These are phyloP conservation scores for Pseudomyrmex dendroicus DNA, from an alignment of 1,140 invertebrate genomes.

Conservation along the genomic window DNA sequence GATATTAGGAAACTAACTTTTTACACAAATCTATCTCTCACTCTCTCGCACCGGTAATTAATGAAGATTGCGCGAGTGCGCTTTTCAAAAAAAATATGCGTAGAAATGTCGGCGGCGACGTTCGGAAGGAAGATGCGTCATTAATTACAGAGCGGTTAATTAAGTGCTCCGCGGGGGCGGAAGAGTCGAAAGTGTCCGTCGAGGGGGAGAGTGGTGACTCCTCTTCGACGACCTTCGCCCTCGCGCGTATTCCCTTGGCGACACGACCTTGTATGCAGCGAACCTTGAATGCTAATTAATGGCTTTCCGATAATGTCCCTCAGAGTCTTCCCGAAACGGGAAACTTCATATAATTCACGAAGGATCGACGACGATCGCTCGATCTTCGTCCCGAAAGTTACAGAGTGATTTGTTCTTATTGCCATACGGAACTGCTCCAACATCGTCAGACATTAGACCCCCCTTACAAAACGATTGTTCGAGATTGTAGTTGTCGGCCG, in stretches of 20 bases:
- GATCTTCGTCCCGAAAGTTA: conserved; percentile 43
- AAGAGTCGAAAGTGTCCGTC: conserved; percentile 48
- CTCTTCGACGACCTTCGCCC: conserved; percentile 46
- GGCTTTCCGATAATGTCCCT: conserved; percentile 51
- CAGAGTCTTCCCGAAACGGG: too few relatives aligned
- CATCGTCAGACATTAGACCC: conserved; percentile 39
- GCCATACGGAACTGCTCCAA: conserved; percentile 1
- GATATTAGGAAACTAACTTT: background rate
- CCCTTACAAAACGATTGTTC: background rate
- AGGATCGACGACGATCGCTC: conserved; percentile 47
- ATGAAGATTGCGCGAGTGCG: background rate
- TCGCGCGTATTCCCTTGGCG: conserved; percentile 33
- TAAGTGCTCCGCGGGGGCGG: conserved; percentile 36
- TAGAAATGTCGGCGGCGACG: background rate
- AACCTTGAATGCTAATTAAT: conserved; percentile 62
- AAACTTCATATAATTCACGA: conserved; percentile 33
- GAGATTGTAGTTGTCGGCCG: background rate
- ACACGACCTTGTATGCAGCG: conserved; percentile 53
- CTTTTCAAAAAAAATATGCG: conserved; percentile 39
- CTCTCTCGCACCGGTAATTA: conserved; percentile 16
- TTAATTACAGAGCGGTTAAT: conserved; percentile 54
- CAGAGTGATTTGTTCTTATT: conserved; percentile 52
- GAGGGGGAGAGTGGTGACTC: background rate
- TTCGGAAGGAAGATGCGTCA: conserved; percentile 18
- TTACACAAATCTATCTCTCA: background rate